Base-by-base conservation (phyloP, 53 echinoderm and acorn worm species). In the Arbacia lixula region DNA sequence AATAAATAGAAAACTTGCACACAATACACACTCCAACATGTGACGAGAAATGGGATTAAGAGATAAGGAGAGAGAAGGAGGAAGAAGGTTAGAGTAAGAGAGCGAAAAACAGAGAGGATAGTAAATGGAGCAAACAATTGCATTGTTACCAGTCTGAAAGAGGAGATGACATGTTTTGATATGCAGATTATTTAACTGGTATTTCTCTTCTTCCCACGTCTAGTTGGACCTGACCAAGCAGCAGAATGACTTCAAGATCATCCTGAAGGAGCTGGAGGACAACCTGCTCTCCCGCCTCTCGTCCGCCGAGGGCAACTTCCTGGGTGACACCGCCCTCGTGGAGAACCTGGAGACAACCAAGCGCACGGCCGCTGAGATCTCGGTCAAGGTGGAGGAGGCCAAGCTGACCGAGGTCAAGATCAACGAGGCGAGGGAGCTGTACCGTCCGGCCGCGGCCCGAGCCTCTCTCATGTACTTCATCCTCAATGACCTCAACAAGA, bases 211-310 rank as follows among this genome's bases (percentile, higher is more conserved):
- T 5, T 53, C 53, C 40, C 28, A 9, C 49, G 20, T 34, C 9
- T 40, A 95, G 94, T 88, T 83, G 63, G 98, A 97, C 79, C 83
- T 97, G 79, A 97, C 98, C 46, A 97, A 97, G 72, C 98, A 97
- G 75, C 98, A 97, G 88, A 97, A 97, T 16, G 98, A 97, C 86
- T 97, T 97, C 93, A 97, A 97, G 85, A 97, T 97, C 83, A 92
- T 92, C 64, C 80, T 97, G 53, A 97, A 97, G 81, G 98, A 97
- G 76, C 86, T 97, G 14, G 98, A 97, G 36, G 98, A 97, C 90
- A 97, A 97, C 85, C 90, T 97, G 31, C 92, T 97, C 21, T 97
- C 98, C 62, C 92, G 98, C 14, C 92, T 97, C 29, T 97, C 98
- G 19, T 94, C 98, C 6, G 99, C 99, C n/a, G 95, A 99, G 83